Conservation (phyloP, 2,113 vertebrate species). For the Deroptyus accipitrinus region DNA sequence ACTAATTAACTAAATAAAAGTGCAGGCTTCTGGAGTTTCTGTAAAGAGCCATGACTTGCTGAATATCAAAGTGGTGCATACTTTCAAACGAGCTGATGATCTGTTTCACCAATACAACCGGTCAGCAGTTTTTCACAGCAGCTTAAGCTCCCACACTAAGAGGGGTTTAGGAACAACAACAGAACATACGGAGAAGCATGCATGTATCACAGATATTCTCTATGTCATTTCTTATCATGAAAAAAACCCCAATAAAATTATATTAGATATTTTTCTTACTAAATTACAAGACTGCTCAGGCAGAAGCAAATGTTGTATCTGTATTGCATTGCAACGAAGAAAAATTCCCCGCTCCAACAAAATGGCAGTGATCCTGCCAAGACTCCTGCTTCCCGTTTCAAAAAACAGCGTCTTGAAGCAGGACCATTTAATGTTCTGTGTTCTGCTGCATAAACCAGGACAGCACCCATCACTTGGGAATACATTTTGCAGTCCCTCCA, state of each 20-base stretch:
- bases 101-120: not conserved
- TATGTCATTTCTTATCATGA: not conserved
- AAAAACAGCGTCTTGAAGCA: not conserved
- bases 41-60: not conserved
- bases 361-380: not conserved
- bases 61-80: not conserved
- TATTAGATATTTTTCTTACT: not conserved
- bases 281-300: not conserved
- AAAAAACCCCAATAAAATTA: not conserved
- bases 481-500: not conserved
- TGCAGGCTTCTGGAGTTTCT: not conserved
- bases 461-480: not conserved
- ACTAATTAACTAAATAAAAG: not conserved
- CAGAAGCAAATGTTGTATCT: not conserved
- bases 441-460: not conserved
- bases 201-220: not conserved
- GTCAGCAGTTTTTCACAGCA: not conserved
- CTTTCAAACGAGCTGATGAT: not conserved
- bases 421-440: not conserved
- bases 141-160: not conserved
- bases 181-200: not conserved
- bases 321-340: not conserved
- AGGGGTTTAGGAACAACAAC: not conserved
- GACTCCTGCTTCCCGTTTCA: not conserved
- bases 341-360: not conserved